phyloP scores from a whole-genome alignment of 2,797 vertebrate species.

The Lerista edwardsae region DNA sequence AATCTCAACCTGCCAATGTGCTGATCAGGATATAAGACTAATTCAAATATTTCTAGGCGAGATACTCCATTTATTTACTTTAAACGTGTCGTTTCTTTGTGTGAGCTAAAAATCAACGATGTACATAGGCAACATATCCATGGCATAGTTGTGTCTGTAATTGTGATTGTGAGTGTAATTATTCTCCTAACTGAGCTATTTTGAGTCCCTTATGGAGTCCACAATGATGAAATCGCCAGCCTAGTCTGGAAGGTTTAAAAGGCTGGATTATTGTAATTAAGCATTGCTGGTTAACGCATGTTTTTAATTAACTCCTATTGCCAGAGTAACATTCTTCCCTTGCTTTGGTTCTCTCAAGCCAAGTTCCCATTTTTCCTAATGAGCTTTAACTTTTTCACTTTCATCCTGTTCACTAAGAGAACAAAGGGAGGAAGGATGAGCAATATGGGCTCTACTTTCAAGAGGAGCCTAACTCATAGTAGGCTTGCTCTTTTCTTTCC shows the following conservation, averaged over 20 bases:
- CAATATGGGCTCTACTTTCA: too few relatives aligned
- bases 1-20: neutral
- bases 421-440: neutral
- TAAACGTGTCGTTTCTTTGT: neutral
- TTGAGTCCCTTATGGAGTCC: neutral
- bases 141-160: neutral
- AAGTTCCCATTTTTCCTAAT: neutral
- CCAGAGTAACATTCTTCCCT: neutral
- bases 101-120: neutral
- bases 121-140: neutral
- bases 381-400: neutral
- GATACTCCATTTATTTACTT: neutral
- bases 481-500: too few relatives aligned
- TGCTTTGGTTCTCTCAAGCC: neutral
- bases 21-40: conserved; percentile 18
- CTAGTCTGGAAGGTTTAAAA: neutral
- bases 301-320: neutral
- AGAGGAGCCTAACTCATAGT: too few relatives aligned
- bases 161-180: neutral
- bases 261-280: neutral
- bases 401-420: neutral
- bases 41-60: rapidly evolving
- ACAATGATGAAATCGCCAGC: neutral
- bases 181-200: neutral
- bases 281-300: neutral